Evolutionary conservation across 2,797 vertebrate species (phyloP), one percentile per base, ranked within the genome.

Genomic region (Parauchenoglanis punctatus): DNA sequence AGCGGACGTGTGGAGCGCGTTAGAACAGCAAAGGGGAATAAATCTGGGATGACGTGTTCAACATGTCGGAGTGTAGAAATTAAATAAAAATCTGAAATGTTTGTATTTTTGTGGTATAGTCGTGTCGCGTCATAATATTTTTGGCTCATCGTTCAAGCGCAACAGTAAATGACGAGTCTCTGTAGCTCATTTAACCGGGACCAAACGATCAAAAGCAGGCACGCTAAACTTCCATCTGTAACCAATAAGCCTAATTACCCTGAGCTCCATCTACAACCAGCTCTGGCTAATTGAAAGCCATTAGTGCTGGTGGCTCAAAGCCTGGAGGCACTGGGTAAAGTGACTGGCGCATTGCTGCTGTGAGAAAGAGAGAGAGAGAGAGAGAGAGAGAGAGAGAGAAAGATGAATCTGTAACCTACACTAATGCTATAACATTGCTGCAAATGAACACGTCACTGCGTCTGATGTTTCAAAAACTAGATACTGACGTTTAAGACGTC

Each of bases 231-330:
- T 80, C 61, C 49, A 72, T 65, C 81, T 67, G 83, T 40, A 76
- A 20, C 84, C 88, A 73, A 65, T 91, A 80, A 93, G 90, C 89
- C 84, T 88, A 92, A 92, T 94, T 93, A 93, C 87, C 87, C 17
- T n/a, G 6, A 84, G 31, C 88, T 49, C 23, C 15, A 28, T 59
- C 35, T 67, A 72, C 70, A 87, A 63, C 77, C 68, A 80, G 49
- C 68, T 58, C 35, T 23, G 61, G 67, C 54, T 81, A 85, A 88
- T 77, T 72, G 82, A 40, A 59, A 68, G 28, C 63, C 49, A 76
- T 81, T 82, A 87, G 88, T 23, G 54, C 52, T 31, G 35, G 18
- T 44, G 63, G 68, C 28, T 15, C 70, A 44, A 28, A 15, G 52
- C 15, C 12, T n/a, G 56, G 77, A 31, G 56, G 44, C 54, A 5